These are phyloP conservation scores for Sarcoramphus papa DNA, from an alignment of 2,797 vertebrate genomes.

Conservation along the genomic window DNA sequence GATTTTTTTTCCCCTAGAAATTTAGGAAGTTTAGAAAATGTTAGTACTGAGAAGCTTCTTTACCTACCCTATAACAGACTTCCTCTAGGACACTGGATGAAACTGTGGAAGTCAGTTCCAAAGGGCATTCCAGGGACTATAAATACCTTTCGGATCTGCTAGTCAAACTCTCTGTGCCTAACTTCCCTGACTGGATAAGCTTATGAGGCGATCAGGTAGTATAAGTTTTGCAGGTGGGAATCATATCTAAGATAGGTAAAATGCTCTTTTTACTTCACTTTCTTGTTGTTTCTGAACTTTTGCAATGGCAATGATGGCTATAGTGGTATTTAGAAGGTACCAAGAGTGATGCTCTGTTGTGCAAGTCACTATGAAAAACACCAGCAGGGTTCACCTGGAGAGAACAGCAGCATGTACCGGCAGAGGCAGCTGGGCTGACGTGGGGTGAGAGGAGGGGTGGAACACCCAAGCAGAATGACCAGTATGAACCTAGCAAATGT, in stretches of 20 bases:
- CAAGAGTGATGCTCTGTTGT: not conserved
- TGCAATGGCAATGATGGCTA: not conserved
- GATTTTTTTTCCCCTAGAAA: not conserved
- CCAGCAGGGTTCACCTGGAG: not conserved
- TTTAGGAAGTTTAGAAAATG: not conserved
- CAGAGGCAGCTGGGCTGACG: fast-evolving
- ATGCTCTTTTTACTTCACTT: not conserved
- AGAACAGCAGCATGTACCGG: fast-evolving
- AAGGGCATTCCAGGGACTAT: not conserved
- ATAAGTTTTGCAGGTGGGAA: not conserved
- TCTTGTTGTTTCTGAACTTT: not conserved
- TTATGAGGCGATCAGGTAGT: not conserved
- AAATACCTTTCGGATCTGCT: not conserved
- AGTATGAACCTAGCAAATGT: not conserved
- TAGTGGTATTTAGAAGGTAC: not conserved
- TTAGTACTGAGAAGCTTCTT: not conserved
- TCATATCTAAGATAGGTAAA: not conserved
- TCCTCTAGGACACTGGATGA: not conserved
- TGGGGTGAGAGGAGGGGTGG: not conserved
- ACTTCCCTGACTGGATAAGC: not conserved
- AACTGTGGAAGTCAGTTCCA: not conserved
- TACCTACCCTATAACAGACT: not conserved
- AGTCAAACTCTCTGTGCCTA: not conserved
- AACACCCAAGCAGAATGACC: conserved; percentile 53
- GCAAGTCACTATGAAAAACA: not conserved